Evolutionary conservation across 2,113 vertebrate species (phyloP).

Genomic region (Mixornis gularis): DNA sequence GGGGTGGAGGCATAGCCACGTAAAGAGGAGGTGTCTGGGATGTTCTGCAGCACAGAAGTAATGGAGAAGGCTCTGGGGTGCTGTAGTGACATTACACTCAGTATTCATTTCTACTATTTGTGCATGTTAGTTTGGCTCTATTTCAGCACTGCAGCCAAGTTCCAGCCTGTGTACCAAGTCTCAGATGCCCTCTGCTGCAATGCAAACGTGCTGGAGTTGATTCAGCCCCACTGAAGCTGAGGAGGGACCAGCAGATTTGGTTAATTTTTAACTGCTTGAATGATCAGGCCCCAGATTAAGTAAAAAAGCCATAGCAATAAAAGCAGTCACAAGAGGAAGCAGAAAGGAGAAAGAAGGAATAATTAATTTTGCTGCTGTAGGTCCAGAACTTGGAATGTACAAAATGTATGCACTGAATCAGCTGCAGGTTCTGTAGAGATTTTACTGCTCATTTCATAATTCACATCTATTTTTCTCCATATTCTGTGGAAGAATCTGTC

Average conservation of each 20-base stretch:
- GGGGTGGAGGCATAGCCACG: background rate
- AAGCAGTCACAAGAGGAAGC: background rate
- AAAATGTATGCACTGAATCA: background rate
- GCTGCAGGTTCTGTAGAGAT: background rate
- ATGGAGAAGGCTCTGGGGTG: background rate
- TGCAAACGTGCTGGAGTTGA: rapidly evolving
- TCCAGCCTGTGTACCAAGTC: background rate
- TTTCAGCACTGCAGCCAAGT: background rate
- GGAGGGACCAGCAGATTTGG: background rate
- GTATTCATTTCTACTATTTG: background rate
- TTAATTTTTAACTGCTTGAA: background rate
- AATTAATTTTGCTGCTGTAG: background rate
- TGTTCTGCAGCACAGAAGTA: background rate
- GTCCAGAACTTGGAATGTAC: background rate
- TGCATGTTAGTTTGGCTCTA: background rate
- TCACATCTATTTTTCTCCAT: background rate
- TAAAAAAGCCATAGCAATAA: background rate
- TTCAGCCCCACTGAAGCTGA: background rate
- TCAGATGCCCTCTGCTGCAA: background rate
- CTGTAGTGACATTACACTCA: background rate
- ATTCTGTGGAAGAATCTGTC: background rate
- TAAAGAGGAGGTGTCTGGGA: background rate
- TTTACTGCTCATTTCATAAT: background rate
- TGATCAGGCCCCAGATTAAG: background rate
- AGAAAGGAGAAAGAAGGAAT: background rate